Base-by-base conservation (phyloP, 2,888 invertebrate species). In the Pseudanteris insignis region DNA sequence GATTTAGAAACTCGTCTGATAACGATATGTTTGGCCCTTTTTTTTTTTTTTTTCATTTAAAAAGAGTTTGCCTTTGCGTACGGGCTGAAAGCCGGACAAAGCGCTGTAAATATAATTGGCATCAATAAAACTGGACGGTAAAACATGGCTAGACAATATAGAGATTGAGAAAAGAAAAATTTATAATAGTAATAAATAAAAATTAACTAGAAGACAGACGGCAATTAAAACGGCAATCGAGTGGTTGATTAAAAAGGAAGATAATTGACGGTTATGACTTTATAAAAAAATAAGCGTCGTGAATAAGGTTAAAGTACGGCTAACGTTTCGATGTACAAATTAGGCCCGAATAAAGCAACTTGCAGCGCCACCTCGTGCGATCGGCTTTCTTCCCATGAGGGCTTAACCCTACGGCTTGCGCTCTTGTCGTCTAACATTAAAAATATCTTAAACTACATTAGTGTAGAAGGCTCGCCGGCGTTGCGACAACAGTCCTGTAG, bases 1-100 rank as follows among this genome's bases (percentile, higher is more conserved):
- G 47, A 47, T 38, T 32, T 63, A 66, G 58, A 67, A 68, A 69
- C 63, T 67, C 66, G 68, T 32, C 8, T 68, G 71, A 70, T 71
- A 70, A 66, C 73, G 78, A 78, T 78, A 78, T 78, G 77, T 78
- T 75, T 67, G 74, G 74, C 71, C 69, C 72, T 4, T 18, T 18
- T 18, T 18, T 18, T 6, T 3, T 4, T 18, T 18, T 18, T 18
- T 18, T 6, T 3, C 18, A 6, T 18, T 3, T 3, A 18, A 18
- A 18, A 18, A 18, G 18, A 4, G 47, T 74, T 72, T 59, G 32
- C 67, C 58, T 55, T 65, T 64, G 60, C 2, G 14, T 59, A 61
- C 26, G 9, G 26, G 26, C 9, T 8, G 9, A 26, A 26, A 26
- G 9, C 26, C 26, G 18, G 18, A n/a, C 18, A 18, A 18, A 18